phyloP scores from a whole-genome alignment of 2,797 vertebrate genomes.

The Peromyscus aztecus region DNA sequence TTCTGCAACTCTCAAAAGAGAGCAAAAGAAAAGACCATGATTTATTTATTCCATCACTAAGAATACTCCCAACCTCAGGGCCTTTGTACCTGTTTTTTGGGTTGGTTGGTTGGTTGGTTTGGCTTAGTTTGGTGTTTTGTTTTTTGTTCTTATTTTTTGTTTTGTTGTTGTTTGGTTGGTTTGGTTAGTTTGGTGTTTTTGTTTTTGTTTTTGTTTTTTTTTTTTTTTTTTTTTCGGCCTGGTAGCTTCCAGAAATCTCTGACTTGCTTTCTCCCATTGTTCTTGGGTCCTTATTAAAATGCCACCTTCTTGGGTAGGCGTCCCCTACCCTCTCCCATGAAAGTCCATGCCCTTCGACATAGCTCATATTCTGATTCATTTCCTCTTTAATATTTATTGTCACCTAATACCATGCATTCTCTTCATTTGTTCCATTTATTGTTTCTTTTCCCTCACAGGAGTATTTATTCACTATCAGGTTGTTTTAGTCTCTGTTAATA shows the following conservation, averaged over 20 bases:
- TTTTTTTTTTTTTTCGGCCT: background rate
- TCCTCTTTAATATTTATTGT: background rate
- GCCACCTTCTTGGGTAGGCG: background rate
- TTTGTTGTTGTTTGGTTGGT: too few relatives aligned
- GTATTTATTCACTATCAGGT: background rate
- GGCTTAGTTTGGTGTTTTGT: too few relatives aligned
- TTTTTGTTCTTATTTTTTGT: too few relatives aligned
- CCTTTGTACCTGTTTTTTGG: background rate
- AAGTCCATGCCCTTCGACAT: background rate
- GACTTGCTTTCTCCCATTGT: background rate
- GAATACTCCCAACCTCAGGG: background rate
- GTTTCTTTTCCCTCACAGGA: background rate
- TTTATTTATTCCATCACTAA: background rate
- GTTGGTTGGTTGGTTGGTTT: too few relatives aligned
- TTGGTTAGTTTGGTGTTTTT: background rate
- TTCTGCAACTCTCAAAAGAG: conserved; percentile 8
- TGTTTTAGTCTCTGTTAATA: background rate
- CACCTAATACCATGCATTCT: background rate
- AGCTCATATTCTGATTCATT: background rate
- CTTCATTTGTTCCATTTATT: background rate
- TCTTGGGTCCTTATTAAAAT: background rate
- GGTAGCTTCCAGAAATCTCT: background rate
- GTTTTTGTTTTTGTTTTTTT: background rate
- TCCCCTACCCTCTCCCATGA: background rate
- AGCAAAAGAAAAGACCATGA: background rate